Base-by-base conservation (phyloP, 2,113 vertebrate genomes). In the Sigmodon hispidus region DNA sequence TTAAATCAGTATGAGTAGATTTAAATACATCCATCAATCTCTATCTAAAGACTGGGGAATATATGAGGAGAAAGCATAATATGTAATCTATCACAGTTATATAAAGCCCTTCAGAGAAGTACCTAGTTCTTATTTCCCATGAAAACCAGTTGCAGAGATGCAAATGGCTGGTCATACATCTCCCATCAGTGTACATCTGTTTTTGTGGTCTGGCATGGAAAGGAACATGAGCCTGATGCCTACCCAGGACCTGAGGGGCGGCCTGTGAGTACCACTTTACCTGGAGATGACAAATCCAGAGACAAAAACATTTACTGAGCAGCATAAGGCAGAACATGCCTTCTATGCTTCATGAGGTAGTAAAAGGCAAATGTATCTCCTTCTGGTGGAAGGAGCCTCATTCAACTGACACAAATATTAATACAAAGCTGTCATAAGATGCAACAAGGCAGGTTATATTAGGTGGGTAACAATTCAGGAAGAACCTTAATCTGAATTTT, bases 251-350 rank as follows among this genome's bases (percentile, higher is more conserved):
- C 45, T 95, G 52, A 34, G 73, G 40, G 6, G 36, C 87, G 73
- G 8, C 59, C 69, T 89, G 50, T 45, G 61, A 59, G 19, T n/a
- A 40, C 6, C 15, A 55, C 45, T 21, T 79, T 52, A 34, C 83
- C 55, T 45, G 89, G 55, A 94, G 89, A 59, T 12, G n/a, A 91
- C 75, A 95, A 85, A 88, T 5, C 75, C 70, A 92, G 90, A 94
- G 87, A 80, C 63, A 45, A 48, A 87, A 95, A 67, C 55, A 91
- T 89, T 48, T 87, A 36, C 3, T 63, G 87, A 69, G 50, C 45
- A n/a, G 34, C 1, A 8, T 87, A 52, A 57, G 67, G 40, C 7
- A 76, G 34, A 90, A 55, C 76, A 90, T 12, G 76, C 12, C 52
- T 92, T 19, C 16, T 73, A 3, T 84, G 75, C 13, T 92, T 92